Evolutionary conservation across 1,140 invertebrate species (phyloP).

Genomic region (Wasmannia auropunctata): DNA sequence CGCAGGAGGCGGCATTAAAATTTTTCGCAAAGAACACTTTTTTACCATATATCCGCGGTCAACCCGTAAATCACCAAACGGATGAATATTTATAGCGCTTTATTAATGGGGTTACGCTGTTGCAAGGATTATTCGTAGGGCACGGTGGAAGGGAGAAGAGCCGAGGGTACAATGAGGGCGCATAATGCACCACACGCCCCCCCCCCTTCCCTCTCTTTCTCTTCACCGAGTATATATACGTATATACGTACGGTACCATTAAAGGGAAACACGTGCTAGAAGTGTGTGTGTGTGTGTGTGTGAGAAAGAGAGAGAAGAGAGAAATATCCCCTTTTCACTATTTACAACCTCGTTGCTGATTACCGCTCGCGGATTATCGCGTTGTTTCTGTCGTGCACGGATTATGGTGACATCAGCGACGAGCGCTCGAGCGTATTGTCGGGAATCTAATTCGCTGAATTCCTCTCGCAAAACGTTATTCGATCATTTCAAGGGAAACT

Average conservation of each 20-base stretch:
- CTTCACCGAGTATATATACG: not conserved
- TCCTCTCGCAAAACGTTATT: constrained; percentile 13
- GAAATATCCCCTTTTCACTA: constrained; percentile 64
- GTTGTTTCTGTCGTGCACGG: constrained; percentile 47
- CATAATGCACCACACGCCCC: constrained; percentile 72
- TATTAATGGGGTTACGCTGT: constrained; percentile 78
- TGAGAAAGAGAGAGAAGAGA: constrained; percentile 18
- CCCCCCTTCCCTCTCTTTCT: not conserved
- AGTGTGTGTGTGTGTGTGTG: no score
- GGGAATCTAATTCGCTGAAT: constrained; percentile 12
- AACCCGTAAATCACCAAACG: constrained; percentile 74
- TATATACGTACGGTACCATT: constrained; percentile 54
- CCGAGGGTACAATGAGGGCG: constrained; percentile 66
- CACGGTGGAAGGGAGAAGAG: constrained; percentile 38
- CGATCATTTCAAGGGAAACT: constrained; percentile 7
- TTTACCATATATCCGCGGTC: constrained; percentile 58
- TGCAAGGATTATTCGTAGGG: constrained; percentile 74
- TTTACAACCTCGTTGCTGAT: constrained; percentile 67
- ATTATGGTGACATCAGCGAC: constrained; percentile 47
- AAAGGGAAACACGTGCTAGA: constrained; percentile 65
- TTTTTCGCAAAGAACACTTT: constrained; percentile 61
- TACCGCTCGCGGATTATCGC: constrained; percentile 56
- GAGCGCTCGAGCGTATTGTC: constrained; percentile 28
- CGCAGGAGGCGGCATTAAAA: constrained; percentile 55
- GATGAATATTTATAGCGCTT: constrained; percentile 79